Evolutionary conservation across 1,140 invertebrate species (phyloP), one percentile per base, ranked within the genome.

Genomic region (Centruroides vittatus): DNA sequence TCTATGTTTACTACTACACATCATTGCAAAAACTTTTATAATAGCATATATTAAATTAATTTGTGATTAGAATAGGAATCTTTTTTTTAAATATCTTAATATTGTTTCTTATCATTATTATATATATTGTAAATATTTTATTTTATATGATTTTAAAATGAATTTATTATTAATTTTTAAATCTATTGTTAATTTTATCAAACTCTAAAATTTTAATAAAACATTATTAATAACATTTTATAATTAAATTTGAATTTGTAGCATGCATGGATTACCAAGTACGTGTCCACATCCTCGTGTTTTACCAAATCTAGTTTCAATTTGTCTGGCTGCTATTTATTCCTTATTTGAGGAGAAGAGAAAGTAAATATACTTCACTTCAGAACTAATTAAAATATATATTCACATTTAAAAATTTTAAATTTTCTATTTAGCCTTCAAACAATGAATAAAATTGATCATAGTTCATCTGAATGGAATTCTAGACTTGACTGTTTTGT

Each of bases 281-380:
- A 78, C 80, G 12, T 92, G 88, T 74, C 88, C 88, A 5, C 87
- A 91, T 73, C 87, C 87, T 0, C 76, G 88, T 54, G 84, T 90
- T 7, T 78, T 90, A 10, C 86, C 86, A 4, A 92, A 92, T 76
- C 77, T 91, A 46, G 84, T 88, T 1, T 84, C 88, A 9, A 84
- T 88, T 3, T 88, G 86, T 65, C 78, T 90, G 4, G 85, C 86
- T 13, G 86, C 86, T 8, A 74, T 82, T 35, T 80, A 79, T 66
- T 70, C 72, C 50, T 73, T 78, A 52, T 80, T 78, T 69, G 79
- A 80, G 58, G 73, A 78, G 7, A 75, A 70, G 49, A 61, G 66
- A 58, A 63, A 60, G 64, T 64, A 50, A 65, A 47, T 59, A 57
- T 57, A 41, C 5, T 41, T 6, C 8, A 41, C 23, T 47, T 4